A percentile compares a stretch with the other conserved stretches of the same genome.
phyloP scores from a whole-genome alignment of 2,797 vertebrate species.

The Gila robusta region DNA sequence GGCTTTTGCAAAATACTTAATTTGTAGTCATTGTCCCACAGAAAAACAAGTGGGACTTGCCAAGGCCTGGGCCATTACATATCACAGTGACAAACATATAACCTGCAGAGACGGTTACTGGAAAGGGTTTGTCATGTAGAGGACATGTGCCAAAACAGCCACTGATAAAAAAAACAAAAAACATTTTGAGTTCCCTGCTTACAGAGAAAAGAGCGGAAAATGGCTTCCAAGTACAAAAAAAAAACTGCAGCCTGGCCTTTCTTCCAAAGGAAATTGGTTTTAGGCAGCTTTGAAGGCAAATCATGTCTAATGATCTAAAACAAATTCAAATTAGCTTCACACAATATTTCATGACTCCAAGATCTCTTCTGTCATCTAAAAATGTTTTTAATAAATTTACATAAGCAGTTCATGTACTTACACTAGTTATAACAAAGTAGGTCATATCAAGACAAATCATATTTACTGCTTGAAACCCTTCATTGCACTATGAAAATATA shows the following conservation, averaged over 20 bases:
- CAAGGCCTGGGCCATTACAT: constrained; percentile 51
- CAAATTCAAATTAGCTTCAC: background rate
- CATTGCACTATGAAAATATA: background rate
- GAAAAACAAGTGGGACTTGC: constrained; percentile 69
- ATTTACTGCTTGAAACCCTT: background rate
- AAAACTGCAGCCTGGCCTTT: constrained; percentile 4
- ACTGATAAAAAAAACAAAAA: constrained; percentile 35
- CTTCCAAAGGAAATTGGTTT: background rate
- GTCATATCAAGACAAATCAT: background rate
- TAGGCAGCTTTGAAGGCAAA: background rate
- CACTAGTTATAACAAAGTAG: background rate
- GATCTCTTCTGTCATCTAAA: background rate
- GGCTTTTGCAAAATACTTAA: constrained; percentile 64
- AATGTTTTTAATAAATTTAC: background rate
- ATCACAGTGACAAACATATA: constrained; percentile 62
- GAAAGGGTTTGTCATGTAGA: constrained; percentile 46
- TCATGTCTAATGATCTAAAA: background rate
- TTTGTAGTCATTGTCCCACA: constrained; percentile 41
- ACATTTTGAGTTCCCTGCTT: constrained; percentile 54
- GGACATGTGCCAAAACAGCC: constrained; percentile 50
- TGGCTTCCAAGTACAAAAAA: background rate
- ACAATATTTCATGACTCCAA: background rate
- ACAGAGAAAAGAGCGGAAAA: constrained; percentile 51
- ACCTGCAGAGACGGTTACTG: constrained; percentile 72
- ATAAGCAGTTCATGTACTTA: background rate